phyloP scores from a whole-genome alignment of 2,113 vertebrate species.

The Bubalus kerabau region DNA sequence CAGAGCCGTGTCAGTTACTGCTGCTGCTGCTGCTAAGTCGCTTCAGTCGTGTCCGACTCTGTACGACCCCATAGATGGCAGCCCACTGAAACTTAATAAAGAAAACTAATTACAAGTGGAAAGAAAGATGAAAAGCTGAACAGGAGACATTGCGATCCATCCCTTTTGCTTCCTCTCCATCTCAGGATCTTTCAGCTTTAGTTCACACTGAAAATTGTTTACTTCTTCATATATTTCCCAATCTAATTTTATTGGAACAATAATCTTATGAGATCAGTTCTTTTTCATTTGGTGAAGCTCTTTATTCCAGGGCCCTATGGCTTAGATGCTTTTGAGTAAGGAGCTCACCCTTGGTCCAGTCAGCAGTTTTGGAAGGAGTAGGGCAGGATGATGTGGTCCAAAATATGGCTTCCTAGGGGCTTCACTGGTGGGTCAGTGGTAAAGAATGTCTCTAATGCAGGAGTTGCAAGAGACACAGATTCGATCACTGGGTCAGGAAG shows the following conservation, averaged over 20 bases:
- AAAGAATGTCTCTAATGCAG: not conserved
- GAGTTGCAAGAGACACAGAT: not conserved
- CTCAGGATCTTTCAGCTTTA: not conserved
- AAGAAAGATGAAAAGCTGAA: not conserved
- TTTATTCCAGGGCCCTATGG: not conserved
- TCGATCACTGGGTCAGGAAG: not conserved
- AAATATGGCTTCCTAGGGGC: not conserved
- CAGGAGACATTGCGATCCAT: not conserved
- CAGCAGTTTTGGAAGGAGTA: not conserved
- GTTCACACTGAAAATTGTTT: not conserved
- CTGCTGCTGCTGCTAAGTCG: too few species aligned
- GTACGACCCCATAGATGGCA: too few species aligned
- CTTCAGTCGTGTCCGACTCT: too few species aligned
- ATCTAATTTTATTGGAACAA: not conserved
- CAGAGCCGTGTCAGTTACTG: not conserved
- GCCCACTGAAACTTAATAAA: not conserved
- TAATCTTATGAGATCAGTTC: not conserved
- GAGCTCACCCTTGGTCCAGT: not conserved
- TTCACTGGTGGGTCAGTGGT: not conserved
- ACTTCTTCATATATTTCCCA: not conserved
- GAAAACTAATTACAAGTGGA: not conserved
- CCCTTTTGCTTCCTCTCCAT: not conserved
- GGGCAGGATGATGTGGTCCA: not conserved
- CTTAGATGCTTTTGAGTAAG: not conserved
- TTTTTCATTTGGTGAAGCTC: not conserved